Conservation (phyloP, 2,888 invertebrate species). For the Biston betularia region DNA sequence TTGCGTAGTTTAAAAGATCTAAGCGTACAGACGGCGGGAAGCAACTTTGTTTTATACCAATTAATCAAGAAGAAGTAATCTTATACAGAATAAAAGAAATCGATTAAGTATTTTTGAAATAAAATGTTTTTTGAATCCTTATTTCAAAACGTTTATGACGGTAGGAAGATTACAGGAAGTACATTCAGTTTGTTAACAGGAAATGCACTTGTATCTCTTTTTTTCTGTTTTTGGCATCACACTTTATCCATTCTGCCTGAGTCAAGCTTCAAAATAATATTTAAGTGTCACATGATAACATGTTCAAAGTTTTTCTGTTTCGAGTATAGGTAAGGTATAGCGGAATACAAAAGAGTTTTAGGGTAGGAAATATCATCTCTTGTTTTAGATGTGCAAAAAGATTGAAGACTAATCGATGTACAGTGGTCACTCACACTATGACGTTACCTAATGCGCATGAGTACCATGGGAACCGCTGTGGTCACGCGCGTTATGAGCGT, state of each 20-base stretch:
- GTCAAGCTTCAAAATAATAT: too few relatives aligned
- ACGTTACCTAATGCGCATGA: slow-evolving; percentile 28
- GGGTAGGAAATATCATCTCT: too few relatives aligned
- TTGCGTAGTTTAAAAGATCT: too few relatives aligned
- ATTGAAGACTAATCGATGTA: slow-evolving; percentile 10
- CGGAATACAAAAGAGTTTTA: too few relatives aligned
- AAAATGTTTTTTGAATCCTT: too few relatives aligned
- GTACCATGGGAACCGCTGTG: slow-evolving; percentile 19
- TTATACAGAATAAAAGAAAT: not conserved
- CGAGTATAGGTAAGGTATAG: too few relatives aligned
- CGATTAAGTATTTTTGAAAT: not conserved
- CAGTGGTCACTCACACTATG: slow-evolving; percentile 10
- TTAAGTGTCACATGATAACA: too few relatives aligned
- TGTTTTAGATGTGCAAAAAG: not conserved
- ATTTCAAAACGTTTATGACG: not conserved
- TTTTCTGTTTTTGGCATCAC: not conserved
- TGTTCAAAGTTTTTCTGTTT: too few relatives aligned
- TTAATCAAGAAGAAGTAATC: too few relatives aligned
- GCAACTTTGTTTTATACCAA: too few relatives aligned
- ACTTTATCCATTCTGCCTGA: too few relatives aligned
- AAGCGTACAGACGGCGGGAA: too few relatives aligned
- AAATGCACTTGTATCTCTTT: not conserved
- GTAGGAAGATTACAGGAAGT: not conserved
- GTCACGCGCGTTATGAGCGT: slow-evolving; percentile 22
- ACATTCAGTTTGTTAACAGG: not conserved